Evolutionary conservation across 1,140 invertebrate genomes (phyloP).

Genomic region (silkworm (Bombyx mori)): DNA sequence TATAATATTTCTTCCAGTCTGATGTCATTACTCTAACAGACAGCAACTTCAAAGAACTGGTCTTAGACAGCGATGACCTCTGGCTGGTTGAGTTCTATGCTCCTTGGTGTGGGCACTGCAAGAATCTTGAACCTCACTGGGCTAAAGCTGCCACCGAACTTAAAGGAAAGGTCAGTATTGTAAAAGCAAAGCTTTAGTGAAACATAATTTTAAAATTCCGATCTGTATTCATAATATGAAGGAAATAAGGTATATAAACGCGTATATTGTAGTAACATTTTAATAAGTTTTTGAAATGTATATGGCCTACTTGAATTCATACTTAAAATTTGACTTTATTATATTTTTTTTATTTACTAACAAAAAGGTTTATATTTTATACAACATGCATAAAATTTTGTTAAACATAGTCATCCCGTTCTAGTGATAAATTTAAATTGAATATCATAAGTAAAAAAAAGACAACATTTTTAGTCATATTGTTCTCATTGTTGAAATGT

Average conservation of each 20-base stretch:
- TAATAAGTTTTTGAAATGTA: background rate
- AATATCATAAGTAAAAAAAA: background rate
- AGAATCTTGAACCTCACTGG: slow-evolving; percentile 96
- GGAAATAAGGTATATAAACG: too few species aligned
- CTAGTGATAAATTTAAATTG: too few species aligned
- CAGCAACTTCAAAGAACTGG: slow-evolving; percentile 92
- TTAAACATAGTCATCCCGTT: too few species aligned
- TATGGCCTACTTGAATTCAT: background rate
- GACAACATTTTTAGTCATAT: too few species aligned
- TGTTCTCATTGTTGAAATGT: background rate
- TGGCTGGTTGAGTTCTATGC: slow-evolving; percentile 99
- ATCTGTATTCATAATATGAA: too few species aligned
- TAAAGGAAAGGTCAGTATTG: slow-evolving; percentile 84
- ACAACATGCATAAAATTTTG: too few species aligned
- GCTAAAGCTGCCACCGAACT: slow-evolving; percentile 92
- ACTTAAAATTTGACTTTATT: too few species aligned
- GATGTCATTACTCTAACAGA: slow-evolving; percentile 96
- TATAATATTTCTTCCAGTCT: slow-evolving; percentile 32
- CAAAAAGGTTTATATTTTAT: too few species aligned
- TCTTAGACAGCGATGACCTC: slow-evolving; percentile 91
- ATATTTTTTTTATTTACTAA: too few species aligned
- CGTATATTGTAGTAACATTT: too few species aligned
- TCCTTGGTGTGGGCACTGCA: slow-evolving; percentile 97
- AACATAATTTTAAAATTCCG: background rate
- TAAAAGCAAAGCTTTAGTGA: background rate